phyloP scores from a whole-genome alignment of 1,140 invertebrate species.

The Drosophila busckii region DNA sequence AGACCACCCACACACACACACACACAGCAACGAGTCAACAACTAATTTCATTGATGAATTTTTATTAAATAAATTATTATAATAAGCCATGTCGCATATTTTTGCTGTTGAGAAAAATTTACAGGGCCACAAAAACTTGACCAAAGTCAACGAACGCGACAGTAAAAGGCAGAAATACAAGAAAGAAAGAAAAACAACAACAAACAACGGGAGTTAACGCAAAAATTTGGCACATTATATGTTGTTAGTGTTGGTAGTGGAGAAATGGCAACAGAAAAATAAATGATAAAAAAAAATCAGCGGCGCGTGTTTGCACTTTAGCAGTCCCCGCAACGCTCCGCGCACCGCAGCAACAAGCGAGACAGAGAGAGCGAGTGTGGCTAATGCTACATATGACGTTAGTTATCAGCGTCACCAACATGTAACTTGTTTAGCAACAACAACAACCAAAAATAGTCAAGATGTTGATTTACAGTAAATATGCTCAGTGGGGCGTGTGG shows the following conservation, averaged over 20 bases:
- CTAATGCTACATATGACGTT: too few species aligned
- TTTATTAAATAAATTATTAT: constrained; percentile 73
- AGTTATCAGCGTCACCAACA: too few species aligned
- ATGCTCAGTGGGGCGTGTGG: too few species aligned
- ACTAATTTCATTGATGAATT: constrained; percentile 71
- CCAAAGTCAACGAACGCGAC: constrained; percentile 37
- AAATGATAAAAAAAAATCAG: constrained; percentile 9
- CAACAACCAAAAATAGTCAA: too few species aligned
- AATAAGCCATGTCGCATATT: constrained; percentile 31
- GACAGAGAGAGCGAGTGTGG: too few species aligned
- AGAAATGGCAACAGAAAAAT: constrained; percentile 2
- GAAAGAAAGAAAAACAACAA: not conserved
- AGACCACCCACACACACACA: constrained; percentile 24
- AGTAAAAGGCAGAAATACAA: not conserved
- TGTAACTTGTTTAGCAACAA: too few species aligned
- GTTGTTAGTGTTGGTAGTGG: too few species aligned
- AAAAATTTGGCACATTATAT: too few species aligned
- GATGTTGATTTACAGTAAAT: too few species aligned
- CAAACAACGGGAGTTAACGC: constrained; percentile 5
- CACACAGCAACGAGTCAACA: too few species aligned
- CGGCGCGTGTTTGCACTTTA: constrained; percentile 68
- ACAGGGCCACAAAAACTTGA: constrained; percentile 13
- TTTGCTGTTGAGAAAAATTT: not conserved
- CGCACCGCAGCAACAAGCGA: too few species aligned
- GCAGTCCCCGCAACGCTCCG: not conserved